Evolutionary conservation across 1,140 invertebrate species (phyloP).

Genomic region (Lasioglossum albipes): DNA sequence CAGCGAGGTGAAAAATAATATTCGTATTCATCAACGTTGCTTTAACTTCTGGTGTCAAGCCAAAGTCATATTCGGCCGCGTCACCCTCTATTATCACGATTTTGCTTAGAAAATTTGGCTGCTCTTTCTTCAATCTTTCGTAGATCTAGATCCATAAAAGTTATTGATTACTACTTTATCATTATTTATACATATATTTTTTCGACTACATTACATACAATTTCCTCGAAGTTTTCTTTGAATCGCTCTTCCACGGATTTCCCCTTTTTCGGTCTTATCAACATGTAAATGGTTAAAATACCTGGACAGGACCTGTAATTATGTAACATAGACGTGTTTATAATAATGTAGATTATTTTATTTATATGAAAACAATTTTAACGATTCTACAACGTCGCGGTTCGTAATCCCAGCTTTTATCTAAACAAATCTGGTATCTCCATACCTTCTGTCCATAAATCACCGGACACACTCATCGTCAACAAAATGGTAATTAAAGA

Average conservation of each 20-base stretch:
- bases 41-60: conserved; percentile 80
- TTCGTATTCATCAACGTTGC: conserved; percentile 78
- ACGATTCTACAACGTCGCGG: too few species aligned
- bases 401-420: too few species aligned
- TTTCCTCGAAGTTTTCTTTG: conserved; percentile 81
- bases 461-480: too few species aligned
- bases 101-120: conserved; percentile 78
- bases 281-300: conserved; percentile 84
- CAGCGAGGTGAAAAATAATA: conserved; percentile 93
- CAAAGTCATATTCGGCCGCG: conserved; percentile 81
- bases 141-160: conserved; percentile 76
- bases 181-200: neutral
- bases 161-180: neutral
- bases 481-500: too few species aligned
- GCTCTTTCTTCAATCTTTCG: conserved; percentile 75
- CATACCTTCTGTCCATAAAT: too few species aligned
- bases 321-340: neutral
- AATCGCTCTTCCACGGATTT: conserved; percentile 82
- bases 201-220: conserved; percentile 74
- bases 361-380: too few species aligned
- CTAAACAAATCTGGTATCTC: too few species aligned
- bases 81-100: conserved; percentile 84
- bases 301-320: conserved; percentile 84
- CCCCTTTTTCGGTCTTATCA: conserved; percentile 86
- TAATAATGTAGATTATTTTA: too few species aligned